These are phyloP conservation scores for Drosophila borborema DNA, from an alignment of 2,888 invertebrate species.

Conservation along the genomic window DNA sequence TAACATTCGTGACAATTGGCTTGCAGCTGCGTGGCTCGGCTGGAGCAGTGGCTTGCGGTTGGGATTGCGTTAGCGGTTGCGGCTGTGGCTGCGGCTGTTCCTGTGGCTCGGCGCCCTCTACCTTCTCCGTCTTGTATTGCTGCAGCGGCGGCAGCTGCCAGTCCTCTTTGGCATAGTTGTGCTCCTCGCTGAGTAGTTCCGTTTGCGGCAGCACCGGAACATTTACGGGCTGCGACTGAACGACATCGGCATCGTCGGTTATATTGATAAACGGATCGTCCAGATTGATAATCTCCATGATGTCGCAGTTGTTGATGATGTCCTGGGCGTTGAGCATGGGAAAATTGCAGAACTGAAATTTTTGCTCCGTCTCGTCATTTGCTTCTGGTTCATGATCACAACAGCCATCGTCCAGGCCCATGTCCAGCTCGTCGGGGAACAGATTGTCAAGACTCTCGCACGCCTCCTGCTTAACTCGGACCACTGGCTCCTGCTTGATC, in stretches of 20 bases:
- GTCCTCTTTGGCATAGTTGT: conserved; percentile 84
- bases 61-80: not conserved
- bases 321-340: conserved; percentile 83
- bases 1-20: conserved; percentile 82
- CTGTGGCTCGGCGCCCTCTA: conserved; percentile 56
- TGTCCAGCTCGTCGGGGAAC: conserved; percentile 76
- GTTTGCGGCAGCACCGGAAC: conserved; percentile 63
- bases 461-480: conserved; percentile 84
- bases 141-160: conserved; percentile 70
- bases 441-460: conserved; percentile 82
- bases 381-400: conserved; percentile 69
- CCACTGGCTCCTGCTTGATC: conserved; percentile 84
- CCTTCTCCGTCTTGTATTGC: conserved; percentile 82
- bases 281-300: conserved; percentile 85
- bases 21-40: conserved; percentile 67
- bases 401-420: conserved; percentile 68
- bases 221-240: conserved; percentile 38
- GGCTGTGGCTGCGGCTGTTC: conserved; percentile 9
- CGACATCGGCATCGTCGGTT: conserved; percentile 82
- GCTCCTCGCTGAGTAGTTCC: conserved; percentile 81
- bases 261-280: conserved; percentile 85
- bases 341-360: conserved; percentile 83
- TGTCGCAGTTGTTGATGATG: conserved; percentile 85
- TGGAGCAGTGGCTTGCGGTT: not conserved
- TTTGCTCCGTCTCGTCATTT: conserved; percentile 80